A percentile compares a stretch with the other conserved stretches of the same genome.
phyloP scores from a whole-genome alignment of 2,888 invertebrate genomes.

The Rhagonycha fulva region DNA sequence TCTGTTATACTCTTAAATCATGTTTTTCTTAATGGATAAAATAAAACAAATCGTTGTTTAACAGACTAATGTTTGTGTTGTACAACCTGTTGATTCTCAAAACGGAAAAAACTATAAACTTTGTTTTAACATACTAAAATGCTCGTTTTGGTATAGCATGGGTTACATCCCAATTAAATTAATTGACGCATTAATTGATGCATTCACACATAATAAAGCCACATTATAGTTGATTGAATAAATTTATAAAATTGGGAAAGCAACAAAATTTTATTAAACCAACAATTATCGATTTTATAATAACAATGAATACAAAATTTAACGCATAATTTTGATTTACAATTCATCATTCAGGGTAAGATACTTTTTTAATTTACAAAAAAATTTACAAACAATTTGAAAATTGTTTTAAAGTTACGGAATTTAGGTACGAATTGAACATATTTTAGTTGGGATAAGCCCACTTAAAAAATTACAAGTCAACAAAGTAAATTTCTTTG shows the following conservation, averaged over 20 bases:
- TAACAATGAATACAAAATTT: not conserved
- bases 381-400: too few species aligned
- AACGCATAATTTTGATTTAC: not conserved
- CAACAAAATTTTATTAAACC: not conserved
- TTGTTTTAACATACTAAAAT: not conserved
- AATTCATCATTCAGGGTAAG: not conserved
- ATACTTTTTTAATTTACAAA: too few species aligned
- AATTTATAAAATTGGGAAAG: not conserved
- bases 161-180: not conserved
- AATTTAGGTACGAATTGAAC: too few species aligned
- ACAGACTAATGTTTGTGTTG: not conserved
- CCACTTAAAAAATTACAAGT: too few species aligned
- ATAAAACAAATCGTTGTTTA: not conserved
- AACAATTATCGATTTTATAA: not conserved
- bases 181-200: not conserved
- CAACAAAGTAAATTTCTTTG: too few species aligned
- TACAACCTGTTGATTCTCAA: not conserved
- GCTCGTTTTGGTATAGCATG: not conserved
- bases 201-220: not conserved
- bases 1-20: not conserved
- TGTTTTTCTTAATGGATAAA: not conserved
- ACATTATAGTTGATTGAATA: not conserved
- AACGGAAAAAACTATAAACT: not conserved
- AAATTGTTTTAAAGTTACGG: too few species aligned
- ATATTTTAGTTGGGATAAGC: too few species aligned